Evolutionary conservation across 2,888 invertebrate species (phyloP).

Genomic region (Ctenicera cuprea): DNA sequence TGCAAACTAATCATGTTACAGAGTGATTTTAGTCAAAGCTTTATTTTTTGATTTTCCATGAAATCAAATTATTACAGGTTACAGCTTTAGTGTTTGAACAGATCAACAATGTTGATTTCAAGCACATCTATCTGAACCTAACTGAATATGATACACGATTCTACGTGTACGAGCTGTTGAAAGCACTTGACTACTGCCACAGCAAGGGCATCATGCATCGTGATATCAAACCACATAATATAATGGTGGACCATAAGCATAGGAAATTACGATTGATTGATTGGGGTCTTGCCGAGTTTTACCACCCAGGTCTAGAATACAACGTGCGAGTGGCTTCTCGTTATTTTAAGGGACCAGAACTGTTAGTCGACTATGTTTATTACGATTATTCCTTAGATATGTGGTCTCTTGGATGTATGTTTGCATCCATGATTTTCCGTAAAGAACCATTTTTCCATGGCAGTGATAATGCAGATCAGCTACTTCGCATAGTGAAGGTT

Average conservation of each 20-base stretch:
- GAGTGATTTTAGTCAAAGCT: no score
- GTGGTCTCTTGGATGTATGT: constrained; percentile 71
- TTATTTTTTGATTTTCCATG: no score
- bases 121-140: constrained; percentile 68
- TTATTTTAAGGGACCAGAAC: constrained; percentile 70
- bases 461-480: constrained; percentile 69
- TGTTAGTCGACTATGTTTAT: constrained; percentile 69
- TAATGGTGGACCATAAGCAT: constrained; percentile 68
- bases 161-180: constrained; percentile 72
- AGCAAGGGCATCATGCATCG: constrained; percentile 71
- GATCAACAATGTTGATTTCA: constrained; percentile 68
- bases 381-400: constrained; percentile 71
- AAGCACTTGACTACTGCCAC: constrained; percentile 71
- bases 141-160: constrained; percentile 69
- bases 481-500: constrained; percentile 69
- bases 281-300: constrained; percentile 71
- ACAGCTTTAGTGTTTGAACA: constrained; percentile 69
- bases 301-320: constrained; percentile 69
- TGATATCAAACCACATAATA: constrained; percentile 71
- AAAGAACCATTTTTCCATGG: constrained; percentile 71
- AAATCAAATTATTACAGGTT: no score
- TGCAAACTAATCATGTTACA: no score
- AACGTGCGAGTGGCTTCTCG: constrained; percentile 70
- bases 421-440: constrained; percentile 70
- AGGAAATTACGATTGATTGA: constrained; percentile 68